Evolutionary conservation across 2,888 invertebrate species (phyloP), one percentile per base, ranked within the genome.

Genomic region (Lithophane socia): DNA sequence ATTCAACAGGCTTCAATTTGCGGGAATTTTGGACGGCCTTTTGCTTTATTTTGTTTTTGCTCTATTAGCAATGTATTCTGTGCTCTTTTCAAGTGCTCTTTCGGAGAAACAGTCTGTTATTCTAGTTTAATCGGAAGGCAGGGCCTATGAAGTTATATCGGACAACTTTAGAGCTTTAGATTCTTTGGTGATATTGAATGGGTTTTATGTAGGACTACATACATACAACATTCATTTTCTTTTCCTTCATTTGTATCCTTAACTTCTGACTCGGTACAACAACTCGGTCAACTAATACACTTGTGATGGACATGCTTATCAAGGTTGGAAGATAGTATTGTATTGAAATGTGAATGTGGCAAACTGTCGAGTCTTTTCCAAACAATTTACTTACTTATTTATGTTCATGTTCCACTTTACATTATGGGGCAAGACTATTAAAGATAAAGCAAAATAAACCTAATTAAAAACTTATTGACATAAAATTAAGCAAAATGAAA

Each of bases 391-490:
- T 67, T 52, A 24, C 13, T 58, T 29, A 67, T 52, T 63, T 60
- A 81, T 58, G 37, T 63, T 37, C 37, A 69, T 18, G 60, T 71
- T 29, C 60, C 64, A 73, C 72, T 60, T 69, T 3, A 63, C 29
- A 67, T 71, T 67, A 71, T 71, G 60, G 75, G 83, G 21, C 71
- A 64, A 72, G 13, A 63, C 66, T 70, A 77, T 77, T 75, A 77
- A 84, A 65, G 42, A 66, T 75, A 87, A 82, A 79, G 66, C 52
- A 84, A 77, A 78, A 63, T 63, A 71, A 54, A 63, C 68, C 71
- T 73, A 61, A 79, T 82, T 80, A 81, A 71, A 69, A 75, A 44
- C 42, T 78, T 82, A 75, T 83, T 79, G 79, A 76, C 63, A 75
- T 74, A 44, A 75, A 82, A 78, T 73, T 78, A 75, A 80, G 58